phyloP scores from a whole-genome alignment of 1,140 invertebrate species.

The Aphelenchoides avenae region DNA sequence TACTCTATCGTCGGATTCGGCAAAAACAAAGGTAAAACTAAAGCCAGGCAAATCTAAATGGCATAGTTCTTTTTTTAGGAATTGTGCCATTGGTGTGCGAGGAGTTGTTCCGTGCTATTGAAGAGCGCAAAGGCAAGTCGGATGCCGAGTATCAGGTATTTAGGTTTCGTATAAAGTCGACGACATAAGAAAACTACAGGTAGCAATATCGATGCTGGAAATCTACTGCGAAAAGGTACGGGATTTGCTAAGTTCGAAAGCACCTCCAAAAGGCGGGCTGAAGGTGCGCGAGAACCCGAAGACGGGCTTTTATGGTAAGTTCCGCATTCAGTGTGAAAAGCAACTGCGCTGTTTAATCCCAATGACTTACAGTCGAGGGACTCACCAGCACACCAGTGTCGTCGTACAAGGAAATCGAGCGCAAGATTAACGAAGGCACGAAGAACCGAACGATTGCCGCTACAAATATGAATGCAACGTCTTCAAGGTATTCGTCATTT shows the following conservation, averaged over 20 bases:
- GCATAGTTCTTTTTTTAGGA: constrained; percentile 64
- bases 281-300: constrained; percentile 68
- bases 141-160: constrained; percentile 61
- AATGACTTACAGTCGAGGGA: constrained; percentile 64
- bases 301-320: constrained; percentile 67
- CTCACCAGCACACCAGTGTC: constrained; percentile 63
- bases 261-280: constrained; percentile 64
- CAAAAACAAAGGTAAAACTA: constrained; percentile 63
- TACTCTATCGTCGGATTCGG: constrained; percentile 72
- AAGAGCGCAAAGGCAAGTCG: constrained; percentile 61
- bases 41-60: constrained; percentile 22
- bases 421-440: constrained; percentile 66
- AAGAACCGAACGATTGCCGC: constrained; percentile 67
- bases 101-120: constrained; percentile 71
- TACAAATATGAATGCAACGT: constrained; percentile 70
- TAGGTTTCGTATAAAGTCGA: neutral
- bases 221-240: constrained; percentile 68
- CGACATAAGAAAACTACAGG: constrained; percentile 48
- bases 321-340: too few species aligned
- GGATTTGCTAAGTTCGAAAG: constrained; percentile 64
- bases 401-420: constrained; percentile 65
- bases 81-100: constrained; percentile 80
- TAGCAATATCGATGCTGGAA: constrained; percentile 67
- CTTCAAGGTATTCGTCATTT: too few species aligned
- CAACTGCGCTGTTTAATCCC: constrained; percentile 15